Conservation (phyloP, 92 coral and sea anemone genomes). For the Anthopleura xanthogrammica region DNA sequence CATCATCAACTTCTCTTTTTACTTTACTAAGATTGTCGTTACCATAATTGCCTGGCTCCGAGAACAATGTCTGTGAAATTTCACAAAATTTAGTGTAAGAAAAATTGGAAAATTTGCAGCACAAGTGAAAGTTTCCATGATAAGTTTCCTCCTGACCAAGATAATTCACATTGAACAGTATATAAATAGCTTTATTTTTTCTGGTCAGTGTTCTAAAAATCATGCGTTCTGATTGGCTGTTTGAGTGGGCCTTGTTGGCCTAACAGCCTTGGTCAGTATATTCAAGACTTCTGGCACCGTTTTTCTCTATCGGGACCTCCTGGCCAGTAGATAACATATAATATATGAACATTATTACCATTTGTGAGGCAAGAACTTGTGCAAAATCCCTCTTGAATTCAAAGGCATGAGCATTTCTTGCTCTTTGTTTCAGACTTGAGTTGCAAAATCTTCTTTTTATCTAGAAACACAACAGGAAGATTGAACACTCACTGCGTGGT, state of each 20-base stretch:
- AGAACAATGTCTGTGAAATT: constrained; percentile 47
- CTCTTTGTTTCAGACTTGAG: constrained; percentile 85
- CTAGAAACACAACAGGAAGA: constrained; percentile 33
- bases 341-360: constrained; percentile 46
- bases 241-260: too few relatives aligned
- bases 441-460: constrained; percentile 77
- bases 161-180: too few relatives aligned
- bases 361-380: constrained; percentile 87
- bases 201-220: too few relatives aligned
- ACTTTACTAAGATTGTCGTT: constrained; percentile 70
- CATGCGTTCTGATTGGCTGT: too few relatives aligned
- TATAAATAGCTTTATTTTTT: too few relatives aligned
- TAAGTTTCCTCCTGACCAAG: too few relatives aligned
- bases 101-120: not conserved
- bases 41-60: constrained; percentile 48
- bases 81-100: not conserved
- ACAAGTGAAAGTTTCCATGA: not conserved
- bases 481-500: not conserved
- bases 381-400: constrained; percentile 95
- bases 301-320: too few relatives aligned
- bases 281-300: too few relatives aligned
- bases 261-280: too few relatives aligned
- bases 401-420: constrained; percentile 79
- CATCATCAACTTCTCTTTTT: constrained; percentile 83
- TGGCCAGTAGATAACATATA: too few relatives aligned